Conservation (phyloP, 2,797 vertebrate genomes). For the Columba guinea region DNA sequence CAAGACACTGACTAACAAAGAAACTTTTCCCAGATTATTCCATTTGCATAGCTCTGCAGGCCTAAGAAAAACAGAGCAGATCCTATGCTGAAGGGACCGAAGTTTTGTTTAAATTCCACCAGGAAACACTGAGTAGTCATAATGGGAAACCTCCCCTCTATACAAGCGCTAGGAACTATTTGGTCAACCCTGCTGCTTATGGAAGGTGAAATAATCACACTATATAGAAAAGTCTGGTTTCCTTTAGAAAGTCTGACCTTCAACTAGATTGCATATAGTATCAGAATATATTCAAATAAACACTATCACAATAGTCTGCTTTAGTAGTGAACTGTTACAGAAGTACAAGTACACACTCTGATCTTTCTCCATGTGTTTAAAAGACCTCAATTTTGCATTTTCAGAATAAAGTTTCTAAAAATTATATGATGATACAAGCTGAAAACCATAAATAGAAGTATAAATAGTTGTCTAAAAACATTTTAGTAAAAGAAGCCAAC, state of each 20-base stretch:
- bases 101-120: background rate
- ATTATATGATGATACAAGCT: background rate
- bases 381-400: background rate
- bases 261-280: background rate
- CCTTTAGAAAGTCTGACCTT: background rate
- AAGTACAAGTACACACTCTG: background rate
- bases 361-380: background rate
- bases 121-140: background rate
- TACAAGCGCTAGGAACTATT: background rate
- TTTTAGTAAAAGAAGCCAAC: background rate
- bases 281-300: background rate
- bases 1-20: background rate
- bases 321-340: background rate
- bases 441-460: background rate
- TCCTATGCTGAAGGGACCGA: background rate
- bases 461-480: too few relatives aligned
- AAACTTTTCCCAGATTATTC: background rate
- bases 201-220: background rate
- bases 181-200: background rate
- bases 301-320: background rate
- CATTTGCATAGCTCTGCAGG: background rate
- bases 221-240: background rate
- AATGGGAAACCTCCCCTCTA: background rate
- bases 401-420: background rate
- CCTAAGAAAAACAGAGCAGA: background rate